phyloP scores from a whole-genome alignment of 2,797 vertebrate genomes.

The Acanthiza pusilla region DNA sequence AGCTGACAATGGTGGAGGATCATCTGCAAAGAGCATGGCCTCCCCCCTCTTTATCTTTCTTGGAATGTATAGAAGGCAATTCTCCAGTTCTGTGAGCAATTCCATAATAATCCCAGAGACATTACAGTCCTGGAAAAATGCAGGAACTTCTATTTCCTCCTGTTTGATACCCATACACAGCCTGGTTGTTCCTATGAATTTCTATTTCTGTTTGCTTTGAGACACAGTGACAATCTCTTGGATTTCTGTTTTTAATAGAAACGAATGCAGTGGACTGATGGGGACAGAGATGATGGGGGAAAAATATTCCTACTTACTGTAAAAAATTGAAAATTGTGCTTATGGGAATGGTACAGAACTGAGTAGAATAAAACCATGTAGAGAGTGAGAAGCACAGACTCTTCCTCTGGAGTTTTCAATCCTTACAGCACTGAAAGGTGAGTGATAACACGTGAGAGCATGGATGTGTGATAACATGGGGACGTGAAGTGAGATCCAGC shows the following conservation, averaged over 20 bases:
- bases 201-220: background rate
- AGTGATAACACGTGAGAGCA: background rate
- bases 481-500: background rate
- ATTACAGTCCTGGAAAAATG: background rate
- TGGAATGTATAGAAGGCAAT: background rate
- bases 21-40: background rate
- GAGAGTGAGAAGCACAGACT: background rate
- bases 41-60: background rate
- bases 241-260: background rate
- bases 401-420: background rate
- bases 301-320: background rate
- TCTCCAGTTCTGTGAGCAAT: background rate
- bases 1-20: background rate
- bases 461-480: no score
- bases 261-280: background rate
- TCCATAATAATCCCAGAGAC: background rate
- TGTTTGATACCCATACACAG: background rate
- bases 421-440: background rate
- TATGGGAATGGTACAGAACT: background rate
- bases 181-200: background rate
- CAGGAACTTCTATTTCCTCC: background rate
- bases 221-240: background rate
- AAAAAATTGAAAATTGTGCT: background rate
- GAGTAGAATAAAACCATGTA: background rate
- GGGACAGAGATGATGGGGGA: background rate